Conservation (phyloP, 35 echinoderm and acorn worm species). For the Stichopus chloronotus region DNA sequence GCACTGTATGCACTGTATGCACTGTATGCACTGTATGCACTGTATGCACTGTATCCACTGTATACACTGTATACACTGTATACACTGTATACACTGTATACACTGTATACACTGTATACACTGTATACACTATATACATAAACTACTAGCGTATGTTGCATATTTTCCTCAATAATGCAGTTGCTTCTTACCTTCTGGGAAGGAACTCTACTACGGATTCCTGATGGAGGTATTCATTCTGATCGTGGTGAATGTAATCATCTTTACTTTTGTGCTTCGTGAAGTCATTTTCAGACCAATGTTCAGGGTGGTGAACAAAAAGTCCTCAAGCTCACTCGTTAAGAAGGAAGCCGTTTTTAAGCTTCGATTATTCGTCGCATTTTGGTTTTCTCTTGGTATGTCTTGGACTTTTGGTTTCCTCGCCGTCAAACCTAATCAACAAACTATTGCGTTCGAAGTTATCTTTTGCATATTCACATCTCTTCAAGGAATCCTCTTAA, state of each 20-base stretch:
- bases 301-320: background rate
- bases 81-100: too few species aligned
- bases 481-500: conserved; percentile 7
- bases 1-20: too few species aligned
- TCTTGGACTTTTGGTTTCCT: conserved; percentile 50
- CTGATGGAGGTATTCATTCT: conserved; percentile 24
- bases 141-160: too few species aligned
- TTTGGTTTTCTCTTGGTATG: conserved; percentile 18
- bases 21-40: too few species aligned
- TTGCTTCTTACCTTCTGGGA: conserved; percentile 33
- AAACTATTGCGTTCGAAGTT: background rate
- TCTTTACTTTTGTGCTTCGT: background rate
- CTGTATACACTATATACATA: too few species aligned
- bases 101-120: too few species aligned
- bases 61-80: too few species aligned
- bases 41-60: too few species aligned
- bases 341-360: background rate
- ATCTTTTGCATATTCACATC: conserved; percentile 24
- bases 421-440: background rate
- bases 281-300: background rate
- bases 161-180: background rate
- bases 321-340: background rate
- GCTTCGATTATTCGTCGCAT: background rate
- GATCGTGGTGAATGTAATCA: background rate
- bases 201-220: background rate